phyloP scores from a whole-genome alignment of 2,797 vertebrate genomes.

The Ceyx erithaca region DNA sequence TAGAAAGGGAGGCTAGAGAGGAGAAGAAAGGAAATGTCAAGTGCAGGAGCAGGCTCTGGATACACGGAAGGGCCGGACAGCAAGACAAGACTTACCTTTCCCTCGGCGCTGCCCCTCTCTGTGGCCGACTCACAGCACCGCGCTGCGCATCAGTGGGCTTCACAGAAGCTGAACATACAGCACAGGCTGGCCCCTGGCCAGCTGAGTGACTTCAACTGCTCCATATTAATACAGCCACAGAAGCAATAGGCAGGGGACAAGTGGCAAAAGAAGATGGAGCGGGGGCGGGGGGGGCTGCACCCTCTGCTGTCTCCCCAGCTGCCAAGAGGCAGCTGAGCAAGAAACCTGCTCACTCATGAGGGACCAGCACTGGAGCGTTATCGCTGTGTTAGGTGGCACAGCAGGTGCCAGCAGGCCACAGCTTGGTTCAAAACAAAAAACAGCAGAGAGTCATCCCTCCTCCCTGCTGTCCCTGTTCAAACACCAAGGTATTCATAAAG shows the following conservation, averaged over 20 bases:
- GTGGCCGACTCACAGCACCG: constrained; percentile 26
- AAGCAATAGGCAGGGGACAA: constrained; percentile 44
- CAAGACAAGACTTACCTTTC: constrained; percentile 69
- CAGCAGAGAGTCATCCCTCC: neutral
- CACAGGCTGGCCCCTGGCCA: constrained; percentile 73
- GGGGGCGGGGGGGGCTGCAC: constrained; percentile 13
- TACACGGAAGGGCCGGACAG: neutral
- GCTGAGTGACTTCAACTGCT: constrained; percentile 76
- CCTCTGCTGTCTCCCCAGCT: neutral
- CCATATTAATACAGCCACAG: constrained; percentile 70
- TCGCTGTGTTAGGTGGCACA: too few species aligned
- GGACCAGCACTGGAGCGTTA: accelerated
- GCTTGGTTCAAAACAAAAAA: neutral
- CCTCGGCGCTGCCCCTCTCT: constrained; percentile 9
- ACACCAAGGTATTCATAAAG: neutral
- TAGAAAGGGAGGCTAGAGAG: neutral
- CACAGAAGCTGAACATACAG: constrained; percentile 58
- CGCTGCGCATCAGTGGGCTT: constrained; percentile 29
- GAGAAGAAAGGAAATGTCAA: neutral
- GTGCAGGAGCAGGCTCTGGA: neutral
- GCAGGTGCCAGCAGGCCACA: neutral
- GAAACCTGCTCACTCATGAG: accelerated
- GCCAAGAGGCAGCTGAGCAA: neutral
- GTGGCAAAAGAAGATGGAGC: neutral
- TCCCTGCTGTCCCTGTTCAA: neutral